phyloP scores from a whole-genome alignment of 2,888 invertebrate genomes.

The Neuroscelio doddi region DNA sequence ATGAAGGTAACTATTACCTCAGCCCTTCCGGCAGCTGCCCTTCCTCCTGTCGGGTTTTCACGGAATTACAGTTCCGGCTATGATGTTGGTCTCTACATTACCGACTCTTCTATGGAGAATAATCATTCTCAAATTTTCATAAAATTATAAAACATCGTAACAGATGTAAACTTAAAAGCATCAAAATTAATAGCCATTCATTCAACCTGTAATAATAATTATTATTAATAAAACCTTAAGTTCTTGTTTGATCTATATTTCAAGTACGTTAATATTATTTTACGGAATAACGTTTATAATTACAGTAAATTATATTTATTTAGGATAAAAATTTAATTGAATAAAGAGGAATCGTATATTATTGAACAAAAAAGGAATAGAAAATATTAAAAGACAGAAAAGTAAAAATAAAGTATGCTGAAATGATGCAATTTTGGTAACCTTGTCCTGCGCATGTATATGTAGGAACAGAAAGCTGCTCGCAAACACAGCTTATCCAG shows the following conservation, averaged over 20 bases:
- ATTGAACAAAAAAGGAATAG: not conserved
- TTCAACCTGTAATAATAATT: no score
- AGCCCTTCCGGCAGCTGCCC: constrained; percentile 65
- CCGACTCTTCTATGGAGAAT: constrained; percentile 53
- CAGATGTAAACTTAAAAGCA: no score
- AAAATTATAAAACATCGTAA: no score
- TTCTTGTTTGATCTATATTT: no score
- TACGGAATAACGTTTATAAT: no score
- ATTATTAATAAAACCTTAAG: no score
- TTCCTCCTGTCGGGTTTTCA: constrained; percentile 57
- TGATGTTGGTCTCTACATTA: constrained; percentile 59
- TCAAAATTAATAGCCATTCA: no score
- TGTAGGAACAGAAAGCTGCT: constrained; percentile 14
- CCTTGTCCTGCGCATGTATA: not conserved
- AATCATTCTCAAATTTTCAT: not conserved
- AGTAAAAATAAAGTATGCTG: not conserved
- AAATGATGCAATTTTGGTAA: constrained; percentile 8
- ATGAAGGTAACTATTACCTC: constrained; percentile 62
- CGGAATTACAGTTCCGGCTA: constrained; percentile 62
- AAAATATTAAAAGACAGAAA: not conserved
- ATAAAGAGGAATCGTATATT: no score
- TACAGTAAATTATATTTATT: no score
- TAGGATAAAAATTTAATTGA: no score
- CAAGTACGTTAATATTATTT: no score
- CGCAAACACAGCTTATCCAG: constrained; percentile 25